Evolutionary conservation across 1,140 invertebrate genomes (phyloP).

Genomic region (Sesamia nonagrioides): DNA sequence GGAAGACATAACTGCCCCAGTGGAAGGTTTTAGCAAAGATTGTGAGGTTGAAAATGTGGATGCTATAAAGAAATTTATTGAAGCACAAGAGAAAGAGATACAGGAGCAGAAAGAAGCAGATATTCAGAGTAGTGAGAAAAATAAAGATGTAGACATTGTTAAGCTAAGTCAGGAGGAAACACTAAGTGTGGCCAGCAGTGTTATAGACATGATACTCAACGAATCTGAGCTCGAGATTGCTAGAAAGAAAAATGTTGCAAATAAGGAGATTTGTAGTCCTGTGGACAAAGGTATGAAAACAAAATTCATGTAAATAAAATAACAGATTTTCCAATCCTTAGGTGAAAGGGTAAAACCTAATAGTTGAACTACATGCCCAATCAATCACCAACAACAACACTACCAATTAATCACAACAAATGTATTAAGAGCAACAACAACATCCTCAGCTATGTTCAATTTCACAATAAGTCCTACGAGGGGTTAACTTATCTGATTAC

Average conservation of each 20-base stretch:
- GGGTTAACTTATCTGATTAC: too few species aligned
- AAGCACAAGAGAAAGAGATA: constrained; percentile 69
- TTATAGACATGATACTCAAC: constrained; percentile 74
- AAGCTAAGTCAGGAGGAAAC: constrained; percentile 48
- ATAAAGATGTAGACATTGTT: constrained; percentile 27
- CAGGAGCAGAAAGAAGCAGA: constrained; percentile 40
- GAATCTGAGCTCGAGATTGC: constrained; percentile 66
- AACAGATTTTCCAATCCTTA: background rate
- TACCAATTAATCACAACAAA: too few species aligned
- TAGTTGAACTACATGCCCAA: too few species aligned
- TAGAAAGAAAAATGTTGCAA: constrained; percentile 58
- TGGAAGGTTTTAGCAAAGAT: background rate
- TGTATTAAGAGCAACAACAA: too few species aligned
- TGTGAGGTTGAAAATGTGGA: constrained; percentile 76
- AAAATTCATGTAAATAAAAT: background rate
- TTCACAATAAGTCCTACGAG: too few species aligned
- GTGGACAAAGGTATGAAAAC: constrained; percentile 60
- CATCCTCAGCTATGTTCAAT: too few species aligned
- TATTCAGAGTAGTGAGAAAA: background rate
- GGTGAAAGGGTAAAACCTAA: too few species aligned
- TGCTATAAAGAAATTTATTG: constrained; percentile 76
- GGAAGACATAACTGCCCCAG: constrained; percentile 25
- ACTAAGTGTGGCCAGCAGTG: constrained; percentile 56
- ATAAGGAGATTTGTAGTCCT: constrained; percentile 56
- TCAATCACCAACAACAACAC: too few species aligned